Conservation (phyloP, 2,888 invertebrate species). For the Flexamia atlantica region DNA sequence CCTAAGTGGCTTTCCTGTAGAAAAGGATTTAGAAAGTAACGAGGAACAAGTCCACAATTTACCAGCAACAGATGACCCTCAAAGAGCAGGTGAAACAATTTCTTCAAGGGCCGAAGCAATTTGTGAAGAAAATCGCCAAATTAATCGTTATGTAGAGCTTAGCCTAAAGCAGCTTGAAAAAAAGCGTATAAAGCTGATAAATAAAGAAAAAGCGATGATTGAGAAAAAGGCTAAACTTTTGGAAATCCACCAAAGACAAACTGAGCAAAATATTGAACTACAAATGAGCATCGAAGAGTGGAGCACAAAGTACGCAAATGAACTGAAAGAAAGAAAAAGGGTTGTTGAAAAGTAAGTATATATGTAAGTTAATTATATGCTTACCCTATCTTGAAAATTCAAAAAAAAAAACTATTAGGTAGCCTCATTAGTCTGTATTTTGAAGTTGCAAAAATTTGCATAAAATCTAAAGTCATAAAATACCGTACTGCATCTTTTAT, state of each 20-base stretch:
- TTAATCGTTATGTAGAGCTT: neutral
- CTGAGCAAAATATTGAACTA: neutral
- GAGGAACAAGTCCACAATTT: neutral
- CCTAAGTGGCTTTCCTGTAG: neutral
- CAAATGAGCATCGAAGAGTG: slow-evolving; percentile 13
- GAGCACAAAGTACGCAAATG: neutral
- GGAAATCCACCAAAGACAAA: slow-evolving; percentile 3
- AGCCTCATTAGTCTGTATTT: no score
- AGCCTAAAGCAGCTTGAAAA: slow-evolving; percentile 22
- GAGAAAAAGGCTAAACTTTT: neutral
- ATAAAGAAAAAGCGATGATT: neutral
- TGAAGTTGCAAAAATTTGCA: no score
- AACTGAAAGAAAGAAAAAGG: neutral
- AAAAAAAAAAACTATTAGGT: no score
- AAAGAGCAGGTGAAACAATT: neutral
- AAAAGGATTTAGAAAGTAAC: neutral
- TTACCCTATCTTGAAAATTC: no score
- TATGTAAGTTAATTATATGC: no score
- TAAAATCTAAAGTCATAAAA: no score
- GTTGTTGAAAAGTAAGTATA: slow-evolving; percentile 23
- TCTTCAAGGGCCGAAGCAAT: slow-evolving; percentile 23
- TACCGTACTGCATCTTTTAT: no score
- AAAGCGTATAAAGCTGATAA: slow-evolving; percentile 15
- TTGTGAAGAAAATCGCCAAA: slow-evolving; percentile 14
- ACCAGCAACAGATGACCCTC: neutral